These are phyloP conservation scores for Hydrozoanthus tunicans DNA, from an alignment of 64 coral and sea anemone species.

Conservation along the genomic window DNA sequence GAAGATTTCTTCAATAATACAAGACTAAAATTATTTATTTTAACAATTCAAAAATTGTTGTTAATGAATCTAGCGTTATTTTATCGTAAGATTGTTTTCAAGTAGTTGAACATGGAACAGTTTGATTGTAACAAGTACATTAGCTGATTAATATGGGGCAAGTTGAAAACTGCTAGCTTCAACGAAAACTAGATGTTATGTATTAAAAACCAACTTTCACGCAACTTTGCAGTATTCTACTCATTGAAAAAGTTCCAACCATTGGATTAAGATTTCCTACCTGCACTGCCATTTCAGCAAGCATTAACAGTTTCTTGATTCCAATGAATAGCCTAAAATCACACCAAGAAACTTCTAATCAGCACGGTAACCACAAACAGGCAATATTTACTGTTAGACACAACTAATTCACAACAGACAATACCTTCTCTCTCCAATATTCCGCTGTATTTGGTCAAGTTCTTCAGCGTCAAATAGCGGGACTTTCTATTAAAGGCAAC, in stretches of 20 bases:
- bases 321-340: slow-evolving; percentile 79
- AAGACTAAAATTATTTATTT: too few relatives aligned
- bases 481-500: slow-evolving; percentile 45
- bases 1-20: too few relatives aligned
- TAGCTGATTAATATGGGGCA: too few relatives aligned
- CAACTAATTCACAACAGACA: too few relatives aligned
- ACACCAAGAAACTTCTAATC: not conserved
- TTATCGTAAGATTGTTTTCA: too few relatives aligned
- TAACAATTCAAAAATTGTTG: too few relatives aligned
- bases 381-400: too few relatives aligned
- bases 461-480: slow-evolving; percentile 85
- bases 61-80: too few relatives aligned
- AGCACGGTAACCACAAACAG: not conserved
- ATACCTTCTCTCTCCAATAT: slow-evolving; percentile 86
- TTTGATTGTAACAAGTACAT: too few relatives aligned
- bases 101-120: too few relatives aligned
- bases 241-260: not conserved
- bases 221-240: not conserved
- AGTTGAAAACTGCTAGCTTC: too few relatives aligned
- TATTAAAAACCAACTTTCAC: not conserved
- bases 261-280: slow-evolving; percentile 55
- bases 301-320: slow-evolving; percentile 91
- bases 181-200: too few relatives aligned
- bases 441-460: slow-evolving; percentile 75
- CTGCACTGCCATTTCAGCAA: slow-evolving; percentile 93